Base-by-base conservation (phyloP, 1,140 invertebrate species). In the Cardiocondyla obscurior region DNA sequence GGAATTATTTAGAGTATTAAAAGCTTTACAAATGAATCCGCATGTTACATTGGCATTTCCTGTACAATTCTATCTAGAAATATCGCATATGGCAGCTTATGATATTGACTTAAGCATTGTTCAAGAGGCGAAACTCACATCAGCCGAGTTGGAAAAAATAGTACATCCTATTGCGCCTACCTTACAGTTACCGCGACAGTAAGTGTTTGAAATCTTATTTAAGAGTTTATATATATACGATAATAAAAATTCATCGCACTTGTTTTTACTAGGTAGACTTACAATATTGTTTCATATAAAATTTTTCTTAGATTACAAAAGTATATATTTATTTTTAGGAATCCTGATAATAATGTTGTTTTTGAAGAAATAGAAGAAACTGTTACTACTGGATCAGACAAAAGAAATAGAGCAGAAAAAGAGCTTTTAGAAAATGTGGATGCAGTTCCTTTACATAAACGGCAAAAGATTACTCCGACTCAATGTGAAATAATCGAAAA, bases 81-180 rank as follows among this genome's bases (percentile, higher is more conserved):
- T 93, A 77, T 92, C 91, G 28, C 81, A 91, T n/a, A 85, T 90
- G 72, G 91, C 92, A 39, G 22, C 82, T 30, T 83, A 76, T 19
- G 93, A 93, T 83, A 33, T n/a, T 16, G 62, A 91, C 83, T 19
- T 73, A 19, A 19, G 74, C 33, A 86, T 93, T 58, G 62, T 28
- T 28, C 77, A 88, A 72, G 91, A 93, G 83, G 90, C 91, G 1
- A 89, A 89, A 76, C 2, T 87, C 10, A 55, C 76, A 42, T 69
- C 86, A 53, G 51, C 85, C 0, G 86, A 91, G 73, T 55, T 92
- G 8, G 91, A 93, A 84, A 93, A 92, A 87, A 90, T 91, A 49
- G 44, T 85, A 10, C 93, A 93, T 81, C 92, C 93, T 25, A 22
- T 22, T 82, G 90, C 88, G 8, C 91, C 91, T 14, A 84, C 89